Base-by-base conservation (phyloP, 1,140 invertebrate species). In the Littorina saxatilis region DNA sequence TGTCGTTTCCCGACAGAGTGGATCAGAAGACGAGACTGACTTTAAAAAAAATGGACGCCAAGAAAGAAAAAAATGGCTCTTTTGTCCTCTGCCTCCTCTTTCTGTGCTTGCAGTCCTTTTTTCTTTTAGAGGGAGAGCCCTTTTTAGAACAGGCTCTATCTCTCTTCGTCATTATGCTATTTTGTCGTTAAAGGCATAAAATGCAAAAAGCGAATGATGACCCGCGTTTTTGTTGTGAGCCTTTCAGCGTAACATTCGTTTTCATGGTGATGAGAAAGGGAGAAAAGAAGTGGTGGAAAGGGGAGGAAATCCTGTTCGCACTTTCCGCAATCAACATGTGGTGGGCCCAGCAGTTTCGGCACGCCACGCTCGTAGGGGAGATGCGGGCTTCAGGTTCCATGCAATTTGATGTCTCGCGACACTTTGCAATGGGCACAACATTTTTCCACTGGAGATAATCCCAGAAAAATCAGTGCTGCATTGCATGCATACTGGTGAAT, bases 301-400 rank as follows among this genome's bases (percentile, higher is more conserved):
- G 58, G 55, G 55, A 78, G 76, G 76, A 78, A 78, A 78, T 78
- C 76, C 76, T 61, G 32, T 78, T 78, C 50, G 76, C 76, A 63
- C 76, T 78, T 63, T 78, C 76, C 76, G 76, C 76, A 78, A 78
- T 78, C 76, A 78, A 78, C 76, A 78, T 43, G 76, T 78, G 58
- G 76, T 23, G 11, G 15, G 55, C n/a, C 76, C 76, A 43, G 76
- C 76, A 58, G 76, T 78, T 78, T 63, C 76, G 76, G 76, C 76
- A 78, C 76, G 76, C 55, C 76, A 78, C 7, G 32, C 2, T 61
- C 58, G 7, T 52, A 32, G 20, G 29, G 58, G 76, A 76, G 50
- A 68, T 20, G 66, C n/a, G 0, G 66, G n/a, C 5, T 47, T 47
- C 43, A 47, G 43, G 5, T 47, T 5, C 43, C 43, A 47, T 47